Conservation (phyloP, 2,888 invertebrate species). For the Scaptomyza parva region DNA sequence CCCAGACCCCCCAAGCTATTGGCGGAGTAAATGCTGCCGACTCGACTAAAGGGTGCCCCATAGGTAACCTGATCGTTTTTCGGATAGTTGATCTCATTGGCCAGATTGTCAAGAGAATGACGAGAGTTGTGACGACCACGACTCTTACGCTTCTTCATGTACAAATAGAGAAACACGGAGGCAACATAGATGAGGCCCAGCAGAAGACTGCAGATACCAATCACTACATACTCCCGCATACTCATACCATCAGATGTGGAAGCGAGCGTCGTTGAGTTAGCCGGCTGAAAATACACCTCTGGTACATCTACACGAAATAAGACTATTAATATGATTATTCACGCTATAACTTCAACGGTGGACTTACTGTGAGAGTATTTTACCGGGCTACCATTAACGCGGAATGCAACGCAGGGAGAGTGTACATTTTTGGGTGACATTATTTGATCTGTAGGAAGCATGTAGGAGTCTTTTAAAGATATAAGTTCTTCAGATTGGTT, state of each 20-base stretch:
- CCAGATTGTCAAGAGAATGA: slow-evolving; percentile 80
- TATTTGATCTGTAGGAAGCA: slow-evolving; percentile 59
- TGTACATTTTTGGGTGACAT: slow-evolving; percentile 88
- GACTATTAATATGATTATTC: not conserved
- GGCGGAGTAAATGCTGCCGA: slow-evolving; percentile 83
- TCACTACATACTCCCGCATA: slow-evolving; percentile 92
- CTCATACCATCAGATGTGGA: slow-evolving; percentile 88
- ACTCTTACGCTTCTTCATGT: slow-evolving; percentile 88
- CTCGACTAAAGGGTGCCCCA: slow-evolving; percentile 83
- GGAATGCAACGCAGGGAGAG: slow-evolving; percentile 93
- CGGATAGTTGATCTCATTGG: slow-evolving; percentile 85
- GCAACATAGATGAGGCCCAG: slow-evolving; percentile 94
- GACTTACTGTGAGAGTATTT: slow-evolving; percentile 88
- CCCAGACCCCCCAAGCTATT: slow-evolving; percentile 77
- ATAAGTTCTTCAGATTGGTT: not conserved
- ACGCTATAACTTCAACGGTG: not conserved
- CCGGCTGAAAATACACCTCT: slow-evolving; percentile 91
- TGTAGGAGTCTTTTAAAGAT: not conserved
- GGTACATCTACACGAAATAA: slow-evolving; percentile 87
- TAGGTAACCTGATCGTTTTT: slow-evolving; percentile 85
- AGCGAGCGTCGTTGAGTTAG: slow-evolving; percentile 84
- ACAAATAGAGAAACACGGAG: slow-evolving; percentile 92
- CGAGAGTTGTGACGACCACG: slow-evolving; percentile 80
- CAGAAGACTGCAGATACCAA: slow-evolving; percentile 93
- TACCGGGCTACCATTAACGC: slow-evolving; percentile 92